Base-by-base conservation (phyloP, 2,888 invertebrate species). In the Ophonus ardosiacus region DNA sequence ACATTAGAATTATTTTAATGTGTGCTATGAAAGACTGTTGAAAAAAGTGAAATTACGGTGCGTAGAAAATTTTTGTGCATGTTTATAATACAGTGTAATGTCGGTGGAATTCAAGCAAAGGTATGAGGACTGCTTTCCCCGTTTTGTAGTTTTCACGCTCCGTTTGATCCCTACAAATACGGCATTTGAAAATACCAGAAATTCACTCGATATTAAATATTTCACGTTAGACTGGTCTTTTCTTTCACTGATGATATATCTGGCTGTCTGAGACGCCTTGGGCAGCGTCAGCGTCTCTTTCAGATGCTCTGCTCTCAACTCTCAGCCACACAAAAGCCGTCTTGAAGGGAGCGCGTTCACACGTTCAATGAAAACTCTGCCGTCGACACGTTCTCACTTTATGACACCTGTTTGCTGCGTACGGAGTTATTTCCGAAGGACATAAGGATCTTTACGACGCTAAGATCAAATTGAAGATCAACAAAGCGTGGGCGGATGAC, bases 381-480 rank as follows among this genome's bases (percentile, higher is more conserved):
- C 40, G 83, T 38, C 61, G 78, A 84, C 89, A 89, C 88, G 89
- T 89, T 88, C 88, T 88, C 88, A 87, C 88, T 89, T 89, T 89
- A 88, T 89, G 88, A 88, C 89, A 89, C 89, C 88, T 89, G 89
- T 89, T 89, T 88, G 88, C 88, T 87, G 86, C 87, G 86, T 87
- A 87, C 86, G 86, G 86, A 87, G 78, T 84, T 84, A 84, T 84
- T 78, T 84, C 84, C 84, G 78, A 84, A 84, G 31, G 83, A 74
- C 76, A 74, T 83, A 83, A 78, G 84, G 78, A 78, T 84, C 84
- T 84, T 84, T 84, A 84, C 84, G 84, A 83, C 74, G 83, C 83
- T 74, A 83, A 74, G 74, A 84, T 84, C 84, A 84, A 84, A 84
- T 84, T 84, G 84, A 78, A 78, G 84, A 78, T 78, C 84, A 84